phyloP scores from a whole-genome alignment of 2,888 invertebrate species.

The Drosophila melanocephala region DNA sequence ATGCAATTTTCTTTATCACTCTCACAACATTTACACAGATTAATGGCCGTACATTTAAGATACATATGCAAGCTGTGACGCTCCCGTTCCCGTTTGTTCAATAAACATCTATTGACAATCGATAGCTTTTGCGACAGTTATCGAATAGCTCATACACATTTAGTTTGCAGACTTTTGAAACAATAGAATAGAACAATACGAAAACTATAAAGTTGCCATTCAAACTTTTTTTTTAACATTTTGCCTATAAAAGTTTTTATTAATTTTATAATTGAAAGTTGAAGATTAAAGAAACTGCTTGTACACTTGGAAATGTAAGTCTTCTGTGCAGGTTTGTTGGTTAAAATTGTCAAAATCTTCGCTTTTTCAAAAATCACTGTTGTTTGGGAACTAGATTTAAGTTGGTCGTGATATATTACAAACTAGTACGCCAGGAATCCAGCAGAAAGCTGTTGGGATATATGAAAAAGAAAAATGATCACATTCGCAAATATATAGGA shows the following conservation, averaged over 20 bases:
- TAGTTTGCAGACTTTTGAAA: not conserved
- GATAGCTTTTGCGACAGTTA: constrained; percentile 18
- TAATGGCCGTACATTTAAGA: constrained; percentile 43
- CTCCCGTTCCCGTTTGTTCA: constrained; percentile 45
- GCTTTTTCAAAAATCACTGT: not conserved
- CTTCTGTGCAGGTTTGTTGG: not conserved
- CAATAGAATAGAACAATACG: constrained; percentile 21
- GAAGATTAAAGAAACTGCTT: not conserved
- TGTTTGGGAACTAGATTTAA: not conserved
- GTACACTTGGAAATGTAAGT: not conserved
- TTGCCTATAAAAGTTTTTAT: not conserved
- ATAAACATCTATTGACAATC: constrained; percentile 32
- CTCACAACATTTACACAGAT: constrained; percentile 44
- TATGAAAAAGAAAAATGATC: not conserved
- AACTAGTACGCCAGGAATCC: not conserved
- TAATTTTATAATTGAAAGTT: not conserved
- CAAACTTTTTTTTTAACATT: not conserved
- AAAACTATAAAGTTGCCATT: not conserved
- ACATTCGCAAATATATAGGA: not conserved
- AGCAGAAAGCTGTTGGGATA: not conserved
- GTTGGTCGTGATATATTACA: not conserved
- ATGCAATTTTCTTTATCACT: constrained; percentile 34
- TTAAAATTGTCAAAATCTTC: not conserved
- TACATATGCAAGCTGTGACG: constrained; percentile 47
- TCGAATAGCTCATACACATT: not conserved